Percentiles rank a stretch among this genome's conserved stretches.
These are phyloP conservation scores for Brachypteracias leptosomus DNA, from an alignment of 2,113 vertebrate species.

Conservation along the genomic window DNA sequence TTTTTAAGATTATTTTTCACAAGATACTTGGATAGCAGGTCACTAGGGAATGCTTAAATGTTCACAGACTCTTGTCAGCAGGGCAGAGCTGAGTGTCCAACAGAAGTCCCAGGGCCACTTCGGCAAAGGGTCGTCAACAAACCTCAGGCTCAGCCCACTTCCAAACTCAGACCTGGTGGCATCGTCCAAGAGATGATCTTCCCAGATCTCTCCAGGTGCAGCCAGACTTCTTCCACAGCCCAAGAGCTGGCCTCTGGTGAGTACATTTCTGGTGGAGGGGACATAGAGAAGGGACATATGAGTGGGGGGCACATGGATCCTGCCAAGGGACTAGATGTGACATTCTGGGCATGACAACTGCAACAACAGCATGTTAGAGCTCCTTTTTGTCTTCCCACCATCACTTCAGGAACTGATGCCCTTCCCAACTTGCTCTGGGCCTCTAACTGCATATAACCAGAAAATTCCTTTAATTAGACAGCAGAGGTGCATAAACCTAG, in stretches of 20 bases:
- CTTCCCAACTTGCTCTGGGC: not conserved
- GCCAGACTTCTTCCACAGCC: not conserved
- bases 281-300: not conserved
- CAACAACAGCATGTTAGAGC: not conserved
- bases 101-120: not conserved
- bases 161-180: not conserved
- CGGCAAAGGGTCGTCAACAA: not conserved
- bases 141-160: not conserved
- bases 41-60: not conserved
- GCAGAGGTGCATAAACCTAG: not conserved
- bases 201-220: not conserved
- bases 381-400: not conserved
- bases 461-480: not conserved
- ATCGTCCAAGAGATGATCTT: not conserved
- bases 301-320: not conserved
- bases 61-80: not conserved
- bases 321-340: not conserved
- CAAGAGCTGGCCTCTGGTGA: not conserved
- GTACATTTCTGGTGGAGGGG: not conserved
- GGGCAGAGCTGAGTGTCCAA: not conserved
- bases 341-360: not conserved
- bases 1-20: not conserved
- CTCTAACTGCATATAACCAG: not conserved
- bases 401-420: not conserved
- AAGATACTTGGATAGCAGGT: not conserved